phyloP scores from a whole-genome alignment of 2,113 vertebrate species.

The Cyphotilapia sp. region DNA sequence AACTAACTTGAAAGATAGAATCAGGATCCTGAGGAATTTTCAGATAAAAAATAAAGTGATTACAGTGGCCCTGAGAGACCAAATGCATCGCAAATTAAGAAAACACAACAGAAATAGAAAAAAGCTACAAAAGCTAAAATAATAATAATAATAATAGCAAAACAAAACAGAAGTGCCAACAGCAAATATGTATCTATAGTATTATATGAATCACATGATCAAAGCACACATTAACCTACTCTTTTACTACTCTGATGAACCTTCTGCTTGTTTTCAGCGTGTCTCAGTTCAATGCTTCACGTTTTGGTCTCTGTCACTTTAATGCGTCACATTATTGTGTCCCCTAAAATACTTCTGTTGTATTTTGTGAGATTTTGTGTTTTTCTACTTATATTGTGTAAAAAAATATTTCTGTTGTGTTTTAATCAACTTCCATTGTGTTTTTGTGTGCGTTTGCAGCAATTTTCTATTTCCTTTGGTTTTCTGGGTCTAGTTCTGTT shows the following conservation, averaged over 20 bases:
- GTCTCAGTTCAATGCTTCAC: neutral
- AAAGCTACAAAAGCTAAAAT: neutral
- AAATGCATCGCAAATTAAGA: neutral
- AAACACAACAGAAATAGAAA: neutral
- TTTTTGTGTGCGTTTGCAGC: neutral
- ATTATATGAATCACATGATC: neutral
- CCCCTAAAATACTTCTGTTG: neutral
- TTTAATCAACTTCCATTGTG: neutral
- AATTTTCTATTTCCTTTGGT: neutral
- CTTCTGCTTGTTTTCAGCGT: neutral
- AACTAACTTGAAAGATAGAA: neutral
- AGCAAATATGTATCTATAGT: neutral
- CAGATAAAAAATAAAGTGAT: neutral
- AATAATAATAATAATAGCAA: neutral
- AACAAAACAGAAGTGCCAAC: neutral
- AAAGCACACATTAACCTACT: neutral
- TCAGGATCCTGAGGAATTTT: neutral
- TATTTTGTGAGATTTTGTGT: neutral
- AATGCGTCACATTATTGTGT: neutral
- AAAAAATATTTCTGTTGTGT: neutral
- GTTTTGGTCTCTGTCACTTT: neutral
- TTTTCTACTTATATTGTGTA: neutral
- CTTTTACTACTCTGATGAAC: neutral
- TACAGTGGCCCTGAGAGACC: neutral
- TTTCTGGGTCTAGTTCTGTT: neutral